phyloP scores from a whole-genome alignment of 1,140 invertebrate species.

The Pygmarrhopalites habei region DNA sequence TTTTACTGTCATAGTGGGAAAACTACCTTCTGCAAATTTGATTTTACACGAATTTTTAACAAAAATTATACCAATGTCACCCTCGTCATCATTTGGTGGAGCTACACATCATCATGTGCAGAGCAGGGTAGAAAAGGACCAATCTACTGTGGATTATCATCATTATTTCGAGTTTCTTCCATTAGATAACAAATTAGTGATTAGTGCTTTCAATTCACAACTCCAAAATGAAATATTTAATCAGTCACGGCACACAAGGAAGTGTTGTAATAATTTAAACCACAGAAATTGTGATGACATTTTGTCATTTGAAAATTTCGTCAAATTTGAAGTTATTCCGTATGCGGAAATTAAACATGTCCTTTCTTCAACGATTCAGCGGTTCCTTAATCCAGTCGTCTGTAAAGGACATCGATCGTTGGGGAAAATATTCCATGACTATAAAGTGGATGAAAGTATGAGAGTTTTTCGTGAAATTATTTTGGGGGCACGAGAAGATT shows the following conservation, averaged over 20 bases:
- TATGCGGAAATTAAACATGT: no score
- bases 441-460: constrained; percentile 21
- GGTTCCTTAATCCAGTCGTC: constrained; percentile 10
- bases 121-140: no score
- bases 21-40: neutral
- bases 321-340: neutral
- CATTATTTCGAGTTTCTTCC: no score
- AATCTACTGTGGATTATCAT: no score
- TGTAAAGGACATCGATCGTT: neutral
- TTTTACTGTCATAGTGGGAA: neutral
- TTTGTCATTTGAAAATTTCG: neutral
- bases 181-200: no score
- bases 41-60: constrained; percentile 1
- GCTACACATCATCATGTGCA: no score
- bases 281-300: neutral
- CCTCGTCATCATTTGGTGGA: no score
- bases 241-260: no score
- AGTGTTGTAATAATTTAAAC: neutral
- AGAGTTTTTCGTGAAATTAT: constrained; percentile 28
- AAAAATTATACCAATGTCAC: no score
- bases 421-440: constrained; percentile 15
- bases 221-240: no score
- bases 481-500: constrained; percentile 30
- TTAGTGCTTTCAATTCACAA: no score
- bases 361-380: no score